phyloP scores from a whole-genome alignment of 2,888 invertebrate species.

The Cheilosia vernalis region DNA sequence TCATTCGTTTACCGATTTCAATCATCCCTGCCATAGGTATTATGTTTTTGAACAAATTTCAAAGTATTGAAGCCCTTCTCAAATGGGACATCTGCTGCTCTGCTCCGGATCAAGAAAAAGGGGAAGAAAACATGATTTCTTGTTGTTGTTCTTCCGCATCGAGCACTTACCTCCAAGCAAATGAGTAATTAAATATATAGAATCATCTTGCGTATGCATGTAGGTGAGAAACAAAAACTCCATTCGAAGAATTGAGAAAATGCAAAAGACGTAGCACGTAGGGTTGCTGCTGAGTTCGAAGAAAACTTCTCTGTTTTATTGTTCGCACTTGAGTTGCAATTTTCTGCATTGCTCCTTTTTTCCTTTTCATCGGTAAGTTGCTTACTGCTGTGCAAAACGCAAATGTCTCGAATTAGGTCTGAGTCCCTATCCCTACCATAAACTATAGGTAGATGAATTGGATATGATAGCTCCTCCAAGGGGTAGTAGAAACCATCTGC shows the following conservation, averaged over 20 bases:
- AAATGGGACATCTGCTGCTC: conserved; percentile 53
- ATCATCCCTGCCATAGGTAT: too few relatives aligned
- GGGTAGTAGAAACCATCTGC: conserved; percentile 44
- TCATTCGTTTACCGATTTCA: too few relatives aligned
- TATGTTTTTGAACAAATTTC: background rate
- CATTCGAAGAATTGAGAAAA: too few relatives aligned
- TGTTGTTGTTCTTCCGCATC: too few relatives aligned
- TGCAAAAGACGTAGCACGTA: background rate
- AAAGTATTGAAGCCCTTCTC: conserved; percentile 10
- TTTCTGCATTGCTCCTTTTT: background rate
- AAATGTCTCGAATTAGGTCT: background rate
- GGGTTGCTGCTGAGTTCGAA: background rate
- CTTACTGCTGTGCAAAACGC: conserved; percentile 23
- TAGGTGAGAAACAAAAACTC: too few relatives aligned
- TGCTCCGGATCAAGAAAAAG: conserved; percentile 3
- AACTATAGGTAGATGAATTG: background rate
- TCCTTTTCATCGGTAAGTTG: background rate
- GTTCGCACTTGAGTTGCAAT: conserved; percentile 33
- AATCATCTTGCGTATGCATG: background rate
- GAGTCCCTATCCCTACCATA: background rate
- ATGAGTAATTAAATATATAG: conserved; percentile 22
- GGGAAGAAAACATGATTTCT: background rate
- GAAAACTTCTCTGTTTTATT: background rate
- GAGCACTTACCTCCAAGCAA: background rate
- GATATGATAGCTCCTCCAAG: background rate